A percentile compares a stretch with the other conserved stretches of the same genome.
These are phyloP conservation scores for Phyllopteryx taeniolatus DNA, from an alignment of 2,113 vertebrate genomes.

Conservation along the genomic window DNA sequence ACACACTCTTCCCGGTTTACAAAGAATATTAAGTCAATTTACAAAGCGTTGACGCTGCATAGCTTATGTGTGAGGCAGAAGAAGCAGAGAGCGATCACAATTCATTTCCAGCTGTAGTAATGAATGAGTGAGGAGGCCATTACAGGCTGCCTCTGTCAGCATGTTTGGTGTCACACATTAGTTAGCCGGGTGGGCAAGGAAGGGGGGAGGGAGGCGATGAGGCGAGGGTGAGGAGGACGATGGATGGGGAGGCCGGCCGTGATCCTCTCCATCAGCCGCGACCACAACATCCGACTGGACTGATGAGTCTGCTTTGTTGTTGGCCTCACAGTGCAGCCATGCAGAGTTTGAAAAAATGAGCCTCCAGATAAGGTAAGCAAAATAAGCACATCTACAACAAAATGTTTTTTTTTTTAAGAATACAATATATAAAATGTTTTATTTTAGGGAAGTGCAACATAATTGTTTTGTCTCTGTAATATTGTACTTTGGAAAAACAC, in stretches of 20 bases:
- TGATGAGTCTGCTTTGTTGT: not conserved
- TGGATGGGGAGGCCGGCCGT: constrained; percentile 17
- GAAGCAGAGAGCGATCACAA: constrained; percentile 76
- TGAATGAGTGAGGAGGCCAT: constrained; percentile 50
- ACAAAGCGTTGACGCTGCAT: constrained; percentile 61
- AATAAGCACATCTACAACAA: not conserved
- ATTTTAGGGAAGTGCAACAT: too few relatives aligned
- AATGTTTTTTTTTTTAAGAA: not conserved
- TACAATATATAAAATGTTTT: too few relatives aligned
- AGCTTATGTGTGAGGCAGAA: constrained; percentile 11
- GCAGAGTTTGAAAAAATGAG: not conserved
- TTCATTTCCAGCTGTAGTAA: constrained; percentile 67
- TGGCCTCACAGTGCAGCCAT: not conserved
- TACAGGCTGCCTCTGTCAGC: constrained; percentile 76
- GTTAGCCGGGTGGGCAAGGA: constrained; percentile 38
- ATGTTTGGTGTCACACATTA: constrained; percentile 67
- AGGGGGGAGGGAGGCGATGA: constrained; percentile 23
- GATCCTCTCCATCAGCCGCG: constrained; percentile 54
- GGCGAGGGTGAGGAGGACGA: not conserved
- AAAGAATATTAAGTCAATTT: constrained; percentile 65
- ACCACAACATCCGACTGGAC: constrained; percentile 6
- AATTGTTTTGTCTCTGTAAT: too few relatives aligned
- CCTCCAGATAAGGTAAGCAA: not conserved
- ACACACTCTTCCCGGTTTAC: constrained; percentile 31
- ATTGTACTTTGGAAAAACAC: too few relatives aligned